These are phyloP conservation scores for Stomatorhinus walkeri DNA, from an alignment of 2,797 vertebrate genomes.

Conservation along the genomic window DNA sequence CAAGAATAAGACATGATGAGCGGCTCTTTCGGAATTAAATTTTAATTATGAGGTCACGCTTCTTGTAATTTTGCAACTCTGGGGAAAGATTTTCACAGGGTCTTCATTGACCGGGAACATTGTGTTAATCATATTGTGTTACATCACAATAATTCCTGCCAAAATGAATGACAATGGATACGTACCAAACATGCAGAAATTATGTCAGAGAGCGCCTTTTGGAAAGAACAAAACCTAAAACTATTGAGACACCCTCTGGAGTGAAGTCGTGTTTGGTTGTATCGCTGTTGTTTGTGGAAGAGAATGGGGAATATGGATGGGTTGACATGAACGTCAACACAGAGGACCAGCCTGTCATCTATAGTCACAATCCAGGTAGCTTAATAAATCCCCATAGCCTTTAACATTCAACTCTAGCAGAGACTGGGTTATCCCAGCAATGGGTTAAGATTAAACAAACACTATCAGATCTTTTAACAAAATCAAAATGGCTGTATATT, in stretches of 20 bases:
- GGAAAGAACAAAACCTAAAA: not conserved
- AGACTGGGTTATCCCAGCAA: not conserved
- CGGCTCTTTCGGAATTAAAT: not conserved
- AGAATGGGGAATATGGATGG: not conserved
- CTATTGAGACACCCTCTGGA: not conserved
- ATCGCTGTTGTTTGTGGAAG: not conserved
- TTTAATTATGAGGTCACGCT: not conserved
- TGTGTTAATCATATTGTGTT: not conserved
- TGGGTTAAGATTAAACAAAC: not conserved
- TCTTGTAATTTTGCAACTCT: not conserved
- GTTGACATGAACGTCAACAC: not conserved
- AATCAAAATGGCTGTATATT: not conserved
- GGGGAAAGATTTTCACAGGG: not conserved
- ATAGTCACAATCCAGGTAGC: not conserved
- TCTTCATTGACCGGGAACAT: not conserved
- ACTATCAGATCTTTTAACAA: not conserved
- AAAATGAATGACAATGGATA: not conserved
- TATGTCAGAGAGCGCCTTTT: not conserved
- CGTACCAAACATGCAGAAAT: not conserved
- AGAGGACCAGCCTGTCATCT: not conserved
- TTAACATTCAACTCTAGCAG: not conserved
- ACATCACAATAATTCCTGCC: not conserved
- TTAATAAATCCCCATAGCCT: not conserved
- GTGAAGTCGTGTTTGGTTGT: not conserved
- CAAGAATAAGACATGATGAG: not conserved